Evolutionary conservation across 37 sponge, comb jelly and placozoan genomes (phyloP).

Genomic region (Halichondria panicea): DNA sequence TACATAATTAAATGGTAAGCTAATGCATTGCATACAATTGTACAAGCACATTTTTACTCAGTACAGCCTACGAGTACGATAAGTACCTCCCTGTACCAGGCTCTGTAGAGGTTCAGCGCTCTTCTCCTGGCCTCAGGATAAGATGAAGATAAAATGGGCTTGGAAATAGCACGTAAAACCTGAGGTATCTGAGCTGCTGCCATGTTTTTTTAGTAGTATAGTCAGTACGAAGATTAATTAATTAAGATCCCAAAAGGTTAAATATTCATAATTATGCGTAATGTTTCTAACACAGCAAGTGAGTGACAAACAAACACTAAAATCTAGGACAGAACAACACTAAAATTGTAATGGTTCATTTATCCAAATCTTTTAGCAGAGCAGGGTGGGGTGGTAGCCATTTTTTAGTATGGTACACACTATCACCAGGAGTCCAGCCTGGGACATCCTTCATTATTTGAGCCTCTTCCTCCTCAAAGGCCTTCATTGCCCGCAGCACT

Average conservation of each 20-base stretch:
- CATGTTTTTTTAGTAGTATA: background rate
- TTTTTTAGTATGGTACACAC: conserved; percentile 75
- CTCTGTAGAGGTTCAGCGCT: conserved; percentile 84
- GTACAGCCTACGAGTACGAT: background rate
- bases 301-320: background rate
- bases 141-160: conserved; percentile 81
- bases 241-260: conserved; percentile 1
- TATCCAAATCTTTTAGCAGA: conserved; percentile 40
- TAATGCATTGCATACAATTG: no score
- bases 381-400: conserved; percentile 81
- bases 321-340: background rate
- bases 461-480: conserved; percentile 82
- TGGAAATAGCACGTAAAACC: conserved; percentile 40
- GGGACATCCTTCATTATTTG: conserved; percentile 84
- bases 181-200: conserved; percentile 46
- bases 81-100: conserved; percentile 87
- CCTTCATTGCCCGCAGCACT: conserved; percentile 61
- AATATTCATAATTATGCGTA: background rate
- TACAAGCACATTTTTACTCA: background rate
- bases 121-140: conserved; percentile 75
- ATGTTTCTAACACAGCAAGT: background rate
- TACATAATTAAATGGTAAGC: no score
- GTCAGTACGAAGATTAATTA: conserved; percentile 1
- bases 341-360: background rate
- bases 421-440: conserved; percentile 87